Base-by-base conservation (phyloP, 2,113 vertebrate genomes). In the Taurulus bubalis region DNA sequence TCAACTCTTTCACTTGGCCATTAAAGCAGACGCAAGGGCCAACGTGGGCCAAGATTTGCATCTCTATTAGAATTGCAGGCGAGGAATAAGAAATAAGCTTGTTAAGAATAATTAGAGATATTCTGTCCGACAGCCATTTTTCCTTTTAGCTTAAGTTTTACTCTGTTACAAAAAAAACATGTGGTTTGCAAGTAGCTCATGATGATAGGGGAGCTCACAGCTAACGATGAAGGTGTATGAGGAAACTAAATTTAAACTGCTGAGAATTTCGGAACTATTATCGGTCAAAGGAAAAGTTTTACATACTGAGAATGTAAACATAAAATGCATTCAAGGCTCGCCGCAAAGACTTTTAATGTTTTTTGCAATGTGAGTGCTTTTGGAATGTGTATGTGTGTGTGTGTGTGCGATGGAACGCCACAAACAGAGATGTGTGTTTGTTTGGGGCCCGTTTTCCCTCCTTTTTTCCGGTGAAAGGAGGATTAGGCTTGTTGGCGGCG, bases 41-140 rank as follows among this genome's bases (percentile, higher is more conserved):
- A 85, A 62, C 22, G 7, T 1, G 22, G 81, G 87, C 88, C 90
- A 93, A 88, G 77, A 90, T 94, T 82, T 87, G 66, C 85, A 89
- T 94, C 94, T 93, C 84, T 85, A 90, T 93, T 90, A 87, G 77
- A 87, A 89, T 83, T 70, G 80, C 91, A 82, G 86, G 51, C 70
- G 59, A 83, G 83, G 45, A 40, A 42, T 42, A 42, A 85, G 86
- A 85, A 88, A 92, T 86, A 91, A 85, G 90, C 90, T 95, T 92
- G 93, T 94, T 95, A 95, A 75, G 51, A 28, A 82, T 93, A 90
- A 94, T 93, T 93, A 93, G 82, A 90, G 83, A 86, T 85, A 85
- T 90, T 90, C 83, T 86, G 84, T 94, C 88, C 86, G 74, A 34
- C 80, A 77, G 83, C 65, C 77, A 84, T 90, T 86, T 81, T 76